Base-by-base conservation (phyloP, 2,888 invertebrate genomes). In the Orchestes rusci region DNA sequence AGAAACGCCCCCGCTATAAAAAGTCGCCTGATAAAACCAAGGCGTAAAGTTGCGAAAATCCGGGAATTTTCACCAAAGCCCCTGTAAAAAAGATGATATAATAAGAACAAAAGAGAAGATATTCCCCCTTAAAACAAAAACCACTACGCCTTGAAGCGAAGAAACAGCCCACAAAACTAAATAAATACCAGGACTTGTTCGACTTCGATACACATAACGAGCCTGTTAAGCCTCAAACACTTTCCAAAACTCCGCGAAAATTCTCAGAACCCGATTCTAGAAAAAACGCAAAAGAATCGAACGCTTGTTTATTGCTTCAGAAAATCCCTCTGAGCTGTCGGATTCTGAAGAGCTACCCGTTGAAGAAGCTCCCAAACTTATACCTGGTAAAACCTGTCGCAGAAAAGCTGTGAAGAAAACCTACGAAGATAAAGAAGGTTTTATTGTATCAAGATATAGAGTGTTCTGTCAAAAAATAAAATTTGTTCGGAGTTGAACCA, bases 401-500 rank as follows among this genome's bases (percentile, higher is more conserved):
- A 66, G 75, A 55, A 76, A 74, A 55, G 65, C 75, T 51, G 70
- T 77, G 4, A 73, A 75, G 55, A 74, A 73, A 63, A 76, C 73
- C 7, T 77, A 73, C 48, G 71, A 69, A 36, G 74, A 73, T 68
- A 76, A 76, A 51, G 75, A 76, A 52, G 77, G 76, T 4, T 77
- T 70, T 54, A 67, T 76, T 52, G 56, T 75, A n/a, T n/a, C n/a
- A n/a, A n/a, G n/a, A n/a, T n/a, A n/a, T n/a, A n/a, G n/a, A n/a
- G n/a, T n/a, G n/a, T n/a, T n/a, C n/a, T n/a, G n/a, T n/a, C n/a
- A n/a, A n/a, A n/a, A n/a, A n/a, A n/a, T n/a, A n/a, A n/a, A n/a
- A n/a, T n/a, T n/a, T n/a, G n/a, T n/a, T n/a, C n/a, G n/a, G n/a
- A n/a, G n/a, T n/a, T n/a, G n/a, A n/a, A n/a, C n/a, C n/a, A n/a